Base-by-base conservation (phyloP, 1,140 invertebrate species). In the Drosophila sproati region DNA sequence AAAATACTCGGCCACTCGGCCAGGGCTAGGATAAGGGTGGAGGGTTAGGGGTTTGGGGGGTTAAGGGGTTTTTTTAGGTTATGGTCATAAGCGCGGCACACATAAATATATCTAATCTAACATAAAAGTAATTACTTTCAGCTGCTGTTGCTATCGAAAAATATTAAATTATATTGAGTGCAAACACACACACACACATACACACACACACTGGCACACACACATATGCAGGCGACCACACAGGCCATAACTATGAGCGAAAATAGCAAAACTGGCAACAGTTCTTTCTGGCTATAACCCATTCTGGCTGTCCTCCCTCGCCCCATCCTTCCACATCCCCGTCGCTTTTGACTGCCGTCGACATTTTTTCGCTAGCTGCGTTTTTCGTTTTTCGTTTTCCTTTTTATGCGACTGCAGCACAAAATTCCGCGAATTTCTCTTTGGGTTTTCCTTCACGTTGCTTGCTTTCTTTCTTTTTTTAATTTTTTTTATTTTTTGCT, bases 81-180 rank as follows among this genome's bases (percentile, higher is more conserved):
- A 60, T 60, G 70, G 63, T 60, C 70, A 73, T 73, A 73, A 67
- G 70, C 70, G 20, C 39, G 4, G 12, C 64, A 73, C 79, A 82
- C 83, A 87, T 87, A 87, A 83, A 87, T 88, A 88, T 87, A 80
- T 89, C 86, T 90, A 89, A 89, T 86, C 85, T 89, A 78, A 80
- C 76, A 90, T 90, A 70, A 89, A 89, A 89, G 85, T 88, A 88
- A 88, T 88, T 88, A 88, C 85, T 88, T 88, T 88, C 85, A 88
- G 85, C 85, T 88, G 85, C 77, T 88, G 85, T 81, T 83, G 85
- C 80, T 88, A 88, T 88, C 83, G 83, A 83, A 80, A 88, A 89
- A 88, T 88, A 88, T 88, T 89, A 88, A 88, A 88, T 88, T 88
- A 88, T 88, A 89, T 88, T 88, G 85, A 88, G 85, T 80, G 83